These are phyloP conservation scores for Entomobrya proxima DNA, from an alignment of 2,888 invertebrate species.

Conservation along the genomic window DNA sequence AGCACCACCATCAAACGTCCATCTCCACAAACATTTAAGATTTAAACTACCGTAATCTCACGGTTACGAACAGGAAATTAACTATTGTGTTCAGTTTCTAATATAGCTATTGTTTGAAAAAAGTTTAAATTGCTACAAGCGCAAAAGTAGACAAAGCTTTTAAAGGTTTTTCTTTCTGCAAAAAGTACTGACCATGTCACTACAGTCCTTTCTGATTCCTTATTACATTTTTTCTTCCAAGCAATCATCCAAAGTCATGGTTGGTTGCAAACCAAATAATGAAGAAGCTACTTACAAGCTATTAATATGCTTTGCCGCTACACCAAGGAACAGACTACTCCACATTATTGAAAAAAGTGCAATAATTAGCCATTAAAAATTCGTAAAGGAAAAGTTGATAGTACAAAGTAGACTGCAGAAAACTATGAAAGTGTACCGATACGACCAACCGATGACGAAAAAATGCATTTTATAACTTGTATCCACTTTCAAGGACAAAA, in stretches of 20 bases:
- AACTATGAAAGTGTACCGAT: neutral
- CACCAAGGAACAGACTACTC: neutral
- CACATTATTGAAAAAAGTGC: conserved; percentile 1
- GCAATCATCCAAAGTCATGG: conserved; percentile 10
- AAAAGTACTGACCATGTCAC: neutral
- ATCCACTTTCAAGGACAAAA: conserved; percentile 26
- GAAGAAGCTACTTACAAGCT: conserved; percentile 4
- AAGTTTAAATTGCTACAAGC: too few species aligned
- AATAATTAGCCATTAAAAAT: neutral
- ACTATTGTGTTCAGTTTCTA: too few species aligned
- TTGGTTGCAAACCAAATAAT: too few species aligned
- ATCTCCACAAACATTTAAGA: too few species aligned
- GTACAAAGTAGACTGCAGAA: conserved; percentile 22
- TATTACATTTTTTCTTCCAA: neutral
- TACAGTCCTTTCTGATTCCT: neutral
- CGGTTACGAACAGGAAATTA: too few species aligned
- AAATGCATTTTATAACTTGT: neutral
- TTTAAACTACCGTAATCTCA: too few species aligned
- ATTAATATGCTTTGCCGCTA: neutral
- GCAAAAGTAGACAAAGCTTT: neutral
- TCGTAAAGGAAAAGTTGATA: too few species aligned
- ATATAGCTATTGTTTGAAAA: neutral
- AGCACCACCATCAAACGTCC: neutral
- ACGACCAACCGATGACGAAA: neutral
- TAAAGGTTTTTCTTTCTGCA: neutral